Conservation (phyloP, 2,113 vertebrate species). For the Dermatemys mawii region DNA sequence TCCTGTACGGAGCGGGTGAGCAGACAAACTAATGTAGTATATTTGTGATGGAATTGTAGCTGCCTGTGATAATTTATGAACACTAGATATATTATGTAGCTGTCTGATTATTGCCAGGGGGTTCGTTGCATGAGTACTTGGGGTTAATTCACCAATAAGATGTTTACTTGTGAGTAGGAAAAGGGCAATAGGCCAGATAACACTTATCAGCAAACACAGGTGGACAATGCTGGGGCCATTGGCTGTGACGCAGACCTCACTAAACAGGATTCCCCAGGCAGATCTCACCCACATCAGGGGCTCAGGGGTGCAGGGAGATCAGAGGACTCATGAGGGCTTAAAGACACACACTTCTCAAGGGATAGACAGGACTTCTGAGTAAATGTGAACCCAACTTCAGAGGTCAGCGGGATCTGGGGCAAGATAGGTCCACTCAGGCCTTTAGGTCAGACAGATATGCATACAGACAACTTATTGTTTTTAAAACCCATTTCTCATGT, state of each 20-base stretch:
- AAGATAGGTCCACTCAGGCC: background rate
- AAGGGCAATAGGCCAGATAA: background rate
- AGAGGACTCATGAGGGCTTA: background rate
- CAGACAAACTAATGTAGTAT: background rate
- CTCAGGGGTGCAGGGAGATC: background rate
- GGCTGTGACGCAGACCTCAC: too few species aligned
- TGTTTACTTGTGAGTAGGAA: constrained; percentile 1
- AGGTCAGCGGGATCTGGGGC: background rate
- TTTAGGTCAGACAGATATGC: background rate
- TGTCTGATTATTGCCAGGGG: constrained; percentile 34
- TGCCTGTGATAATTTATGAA: background rate
- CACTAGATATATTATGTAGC: background rate
- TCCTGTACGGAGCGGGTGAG: background rate
- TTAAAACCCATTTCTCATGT: background rate
- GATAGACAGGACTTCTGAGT: background rate
- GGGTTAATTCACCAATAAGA: constrained; percentile 12
- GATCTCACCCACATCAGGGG: background rate
- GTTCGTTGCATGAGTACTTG: constrained; percentile 6
- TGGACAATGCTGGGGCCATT: background rate
- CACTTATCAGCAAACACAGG: background rate
- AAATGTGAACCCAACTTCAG: background rate
- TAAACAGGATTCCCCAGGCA: background rate
- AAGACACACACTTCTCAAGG: background rate
- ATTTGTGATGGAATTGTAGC: background rate
- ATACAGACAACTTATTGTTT: background rate